Conservation (phyloP, 1,140 invertebrate species). For the Drosophila triauraria region DNA sequence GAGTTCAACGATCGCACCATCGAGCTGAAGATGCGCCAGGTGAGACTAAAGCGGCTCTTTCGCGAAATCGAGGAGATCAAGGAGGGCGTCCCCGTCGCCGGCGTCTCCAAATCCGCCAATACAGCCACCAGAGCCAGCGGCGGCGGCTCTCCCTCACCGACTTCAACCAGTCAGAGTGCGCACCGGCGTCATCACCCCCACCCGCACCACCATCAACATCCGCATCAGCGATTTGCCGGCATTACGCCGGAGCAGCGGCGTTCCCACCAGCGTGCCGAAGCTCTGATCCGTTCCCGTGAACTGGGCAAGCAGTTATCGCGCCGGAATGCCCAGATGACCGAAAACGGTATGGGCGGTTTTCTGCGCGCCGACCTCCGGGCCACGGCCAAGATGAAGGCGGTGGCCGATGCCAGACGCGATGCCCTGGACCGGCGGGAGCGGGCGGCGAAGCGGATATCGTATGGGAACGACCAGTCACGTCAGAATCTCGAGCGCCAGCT, state of each 20-base stretch:
- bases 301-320: constrained; percentile 72
- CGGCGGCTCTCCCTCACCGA: background rate
- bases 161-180: background rate
- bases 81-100: constrained; percentile 20
- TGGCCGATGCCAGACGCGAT: constrained; percentile 35
- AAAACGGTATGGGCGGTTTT: constrained; percentile 29
- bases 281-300: constrained; percentile 55
- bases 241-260: constrained; percentile 27
- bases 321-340: constrained; percentile 53
- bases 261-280: constrained; percentile 47
- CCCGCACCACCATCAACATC: background rate
- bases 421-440: constrained; percentile 56
- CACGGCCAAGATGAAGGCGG: constrained; percentile 56
- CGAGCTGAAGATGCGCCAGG: constrained; percentile 79
- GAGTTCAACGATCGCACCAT: constrained; percentile 79
- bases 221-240: background rate
- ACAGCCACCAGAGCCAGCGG: background rate
- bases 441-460: constrained; percentile 71
- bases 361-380: constrained; percentile 43
- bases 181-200: constrained; percentile 3
- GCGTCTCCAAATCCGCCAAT: background rate
- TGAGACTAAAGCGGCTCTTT: constrained; percentile 74
- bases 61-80: constrained; percentile 78
- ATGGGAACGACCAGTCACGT: constrained; percentile 70
- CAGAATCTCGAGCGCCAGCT: constrained; percentile 65